phyloP scores from a whole-genome alignment of 2,113 vertebrate genomes.

The Halcyon senegalensis region DNA sequence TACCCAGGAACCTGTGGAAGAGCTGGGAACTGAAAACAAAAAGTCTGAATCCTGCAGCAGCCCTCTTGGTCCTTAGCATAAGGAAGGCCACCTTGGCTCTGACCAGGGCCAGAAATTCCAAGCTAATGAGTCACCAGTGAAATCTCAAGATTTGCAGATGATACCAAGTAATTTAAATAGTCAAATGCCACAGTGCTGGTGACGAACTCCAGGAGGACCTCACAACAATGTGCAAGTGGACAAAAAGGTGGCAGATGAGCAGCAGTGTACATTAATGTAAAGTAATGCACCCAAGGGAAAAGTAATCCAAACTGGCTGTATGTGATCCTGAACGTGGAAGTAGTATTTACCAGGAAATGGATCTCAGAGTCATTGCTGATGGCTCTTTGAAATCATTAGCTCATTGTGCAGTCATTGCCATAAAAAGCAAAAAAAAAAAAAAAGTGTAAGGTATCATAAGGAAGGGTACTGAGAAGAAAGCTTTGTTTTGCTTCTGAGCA shows the following conservation, averaged over 20 bases:
- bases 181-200: neutral
- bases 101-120: neutral
- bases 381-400: neutral
- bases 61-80: neutral
- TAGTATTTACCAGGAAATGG: neutral
- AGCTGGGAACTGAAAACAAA: neutral
- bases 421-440: neutral
- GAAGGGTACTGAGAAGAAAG: neutral
- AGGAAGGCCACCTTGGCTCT: neutral
- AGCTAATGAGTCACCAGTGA: neutral
- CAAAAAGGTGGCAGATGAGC: neutral
- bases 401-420: neutral
- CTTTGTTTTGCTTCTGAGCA: neutral
- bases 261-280: neutral
- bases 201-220: neutral
- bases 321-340: neutral
- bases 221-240: fast-evolving
- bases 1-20: neutral
- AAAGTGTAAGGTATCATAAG: neutral
- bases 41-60: neutral
- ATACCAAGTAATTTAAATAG: neutral
- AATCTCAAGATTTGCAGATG: neutral
- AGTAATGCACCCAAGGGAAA: neutral
- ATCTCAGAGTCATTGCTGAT: neutral
- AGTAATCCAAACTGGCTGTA: neutral